Conservation (phyloP, 2,113 vertebrate genomes). For the Vulpes ferrilata region DNA sequence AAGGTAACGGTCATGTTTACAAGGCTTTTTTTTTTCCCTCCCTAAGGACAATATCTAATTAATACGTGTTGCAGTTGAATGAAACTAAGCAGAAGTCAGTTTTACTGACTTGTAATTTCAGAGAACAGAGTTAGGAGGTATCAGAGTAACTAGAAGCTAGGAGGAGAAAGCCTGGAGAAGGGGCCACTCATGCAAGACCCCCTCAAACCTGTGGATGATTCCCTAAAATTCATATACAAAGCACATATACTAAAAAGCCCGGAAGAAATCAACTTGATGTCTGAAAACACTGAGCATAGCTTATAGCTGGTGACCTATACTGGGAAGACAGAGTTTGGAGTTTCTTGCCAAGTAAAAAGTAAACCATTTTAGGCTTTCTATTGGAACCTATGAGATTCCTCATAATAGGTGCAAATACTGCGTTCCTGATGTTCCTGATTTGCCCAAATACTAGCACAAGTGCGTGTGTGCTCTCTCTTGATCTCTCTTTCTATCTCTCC, state of each 20-base stretch:
- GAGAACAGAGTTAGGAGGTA: neutral
- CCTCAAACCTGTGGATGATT: neutral
- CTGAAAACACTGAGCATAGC: neutral
- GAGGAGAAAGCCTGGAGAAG: neutral
- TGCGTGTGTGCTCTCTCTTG: neutral
- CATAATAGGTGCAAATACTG: neutral
- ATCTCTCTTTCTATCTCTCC: neutral
- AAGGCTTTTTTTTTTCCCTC: neutral
- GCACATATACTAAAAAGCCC: neutral
- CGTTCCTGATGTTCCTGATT: neutral
- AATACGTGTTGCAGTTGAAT: neutral
- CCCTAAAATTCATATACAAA: neutral
- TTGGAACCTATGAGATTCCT: neutral
- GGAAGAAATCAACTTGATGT: neutral
- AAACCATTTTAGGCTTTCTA: neutral
- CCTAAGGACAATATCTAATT: neutral
- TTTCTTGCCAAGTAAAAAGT: neutral
- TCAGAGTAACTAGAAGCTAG: neutral
- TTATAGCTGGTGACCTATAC: neutral
- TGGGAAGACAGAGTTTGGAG: neutral
- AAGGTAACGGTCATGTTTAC: neutral
- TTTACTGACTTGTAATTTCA: neutral
- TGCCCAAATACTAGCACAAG: neutral
- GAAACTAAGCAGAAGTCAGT: neutral
- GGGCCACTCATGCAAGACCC: neutral